Evolutionary conservation across 2,113 vertebrate genomes (phyloP).

Genomic region (Pelvicachromis taeniatus): DNA sequence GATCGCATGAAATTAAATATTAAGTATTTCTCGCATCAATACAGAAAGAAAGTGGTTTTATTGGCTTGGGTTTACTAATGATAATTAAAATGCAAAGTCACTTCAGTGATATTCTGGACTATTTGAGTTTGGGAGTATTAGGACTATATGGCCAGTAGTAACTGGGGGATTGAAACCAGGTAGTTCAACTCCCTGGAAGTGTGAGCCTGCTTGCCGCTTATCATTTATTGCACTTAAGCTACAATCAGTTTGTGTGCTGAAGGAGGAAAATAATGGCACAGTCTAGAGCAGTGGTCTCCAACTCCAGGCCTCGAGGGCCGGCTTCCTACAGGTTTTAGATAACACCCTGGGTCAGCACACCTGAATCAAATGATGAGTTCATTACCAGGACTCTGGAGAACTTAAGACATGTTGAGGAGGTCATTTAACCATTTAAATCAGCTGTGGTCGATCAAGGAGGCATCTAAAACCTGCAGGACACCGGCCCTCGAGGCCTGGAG

Average conservation of each 20-base stretch:
- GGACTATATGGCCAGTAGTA: background rate
- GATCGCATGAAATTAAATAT: too few species aligned
- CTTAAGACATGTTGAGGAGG: too few species aligned
- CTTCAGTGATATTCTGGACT: background rate
- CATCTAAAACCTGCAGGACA: too few species aligned
- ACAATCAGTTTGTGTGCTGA: background rate
- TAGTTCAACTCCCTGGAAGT: background rate
- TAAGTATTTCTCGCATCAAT: background rate
- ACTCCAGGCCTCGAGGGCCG: too few species aligned
- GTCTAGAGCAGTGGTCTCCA: too few species aligned
- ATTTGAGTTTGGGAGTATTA: accelerated
- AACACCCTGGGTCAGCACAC: too few species aligned
- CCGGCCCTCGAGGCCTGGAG: too few species aligned
- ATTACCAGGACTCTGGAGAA: too few species aligned
- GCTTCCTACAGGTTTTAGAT: too few species aligned
- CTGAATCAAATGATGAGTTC: too few species aligned
- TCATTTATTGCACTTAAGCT: background rate
- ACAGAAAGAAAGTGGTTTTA: background rate
- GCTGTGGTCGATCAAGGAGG: too few species aligned
- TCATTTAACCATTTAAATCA: too few species aligned
- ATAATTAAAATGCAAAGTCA: background rate
- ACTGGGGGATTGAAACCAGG: background rate
- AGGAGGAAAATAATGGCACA: background rate
- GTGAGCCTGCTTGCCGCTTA: background rate
- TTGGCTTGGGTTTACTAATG: background rate